These are phyloP conservation scores for Lindbergichthys nudifrons DNA, from an alignment of 2,797 vertebrate species.

Conservation along the genomic window DNA sequence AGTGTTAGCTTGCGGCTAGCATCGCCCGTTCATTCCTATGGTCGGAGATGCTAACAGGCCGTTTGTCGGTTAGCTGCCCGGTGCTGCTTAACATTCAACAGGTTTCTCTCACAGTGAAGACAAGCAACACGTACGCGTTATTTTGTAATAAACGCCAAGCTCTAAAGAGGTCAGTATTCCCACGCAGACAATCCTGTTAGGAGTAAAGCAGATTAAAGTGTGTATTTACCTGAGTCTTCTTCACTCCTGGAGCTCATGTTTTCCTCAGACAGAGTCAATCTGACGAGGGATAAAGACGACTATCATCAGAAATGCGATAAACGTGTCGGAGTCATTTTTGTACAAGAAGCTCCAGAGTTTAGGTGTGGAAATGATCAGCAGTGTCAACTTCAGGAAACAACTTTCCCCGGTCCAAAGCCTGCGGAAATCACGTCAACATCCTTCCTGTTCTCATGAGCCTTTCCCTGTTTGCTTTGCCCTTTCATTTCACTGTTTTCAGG, in stretches of 20 bases:
- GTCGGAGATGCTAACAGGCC: slow-evolving; percentile 57
- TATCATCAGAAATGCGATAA: not conserved
- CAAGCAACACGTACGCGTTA: slow-evolving; percentile 2
- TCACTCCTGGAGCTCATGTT: slow-evolving; percentile 55
- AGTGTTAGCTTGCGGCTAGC: slow-evolving; percentile 54
- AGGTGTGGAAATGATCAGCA: slow-evolving; percentile 29
- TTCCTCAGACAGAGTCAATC: slow-evolving; percentile 33
- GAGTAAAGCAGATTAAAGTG: slow-evolving; percentile 20
- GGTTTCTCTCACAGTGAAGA: not conserved
- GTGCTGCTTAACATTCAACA: slow-evolving; percentile 14
- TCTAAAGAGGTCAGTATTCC: not conserved
- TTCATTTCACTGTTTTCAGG: not conserved
- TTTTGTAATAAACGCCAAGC: not conserved
- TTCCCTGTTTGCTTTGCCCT: not conserved
- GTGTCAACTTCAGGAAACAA: slow-evolving; percentile 85
- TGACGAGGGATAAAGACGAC: not conserved
- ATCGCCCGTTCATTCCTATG: slow-evolving; percentile 11
- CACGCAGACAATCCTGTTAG: not conserved
- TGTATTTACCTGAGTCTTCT: slow-evolving; percentile 66
- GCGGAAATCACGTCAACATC: slow-evolving; percentile 83
- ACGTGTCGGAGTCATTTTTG: slow-evolving; percentile 21
- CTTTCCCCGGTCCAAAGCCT: slow-evolving; percentile 85
- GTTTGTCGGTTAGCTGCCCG: not conserved
- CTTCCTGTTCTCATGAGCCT: slow-evolving; percentile 70
- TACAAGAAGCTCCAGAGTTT: not conserved